phyloP scores from a whole-genome alignment of 2,797 vertebrate species.

The Synanceia verrucosa region DNA sequence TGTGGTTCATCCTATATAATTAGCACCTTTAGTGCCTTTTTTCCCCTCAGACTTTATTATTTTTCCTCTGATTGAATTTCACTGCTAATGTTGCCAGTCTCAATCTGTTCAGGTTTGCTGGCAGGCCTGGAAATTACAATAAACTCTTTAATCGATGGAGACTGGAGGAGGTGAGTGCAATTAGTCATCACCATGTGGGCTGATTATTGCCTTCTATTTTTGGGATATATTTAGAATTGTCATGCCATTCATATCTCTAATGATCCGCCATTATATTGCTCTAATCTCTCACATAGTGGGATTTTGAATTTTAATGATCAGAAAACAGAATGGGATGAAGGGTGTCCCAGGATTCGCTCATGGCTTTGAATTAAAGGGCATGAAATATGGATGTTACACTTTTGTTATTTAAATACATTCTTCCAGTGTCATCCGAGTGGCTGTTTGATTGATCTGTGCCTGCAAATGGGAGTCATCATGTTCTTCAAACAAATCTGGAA shows the following conservation, averaged over 20 bases:
- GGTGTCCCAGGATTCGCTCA: constrained; percentile 16
- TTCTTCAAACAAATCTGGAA: constrained; percentile 99
- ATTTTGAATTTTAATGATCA: constrained; percentile 42
- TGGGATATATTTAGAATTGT: constrained; percentile 31
- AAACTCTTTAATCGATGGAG: constrained; percentile 99
- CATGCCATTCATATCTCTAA: constrained; percentile 35
- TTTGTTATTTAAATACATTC: constrained; percentile 31
- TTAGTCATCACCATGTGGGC: constrained; percentile 27
- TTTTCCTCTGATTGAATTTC: constrained; percentile 63
- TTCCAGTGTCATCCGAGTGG: constrained; percentile 96
- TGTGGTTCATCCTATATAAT: constrained; percentile 31
- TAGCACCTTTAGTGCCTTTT: constrained; percentile 16
- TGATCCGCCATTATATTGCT: constrained; percentile 20
- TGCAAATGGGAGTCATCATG: constrained; percentile 99
- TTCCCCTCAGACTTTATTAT: constrained; percentile 28
- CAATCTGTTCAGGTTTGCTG: constrained; percentile 89
- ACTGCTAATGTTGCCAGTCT: constrained; percentile 56
- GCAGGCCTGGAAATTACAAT: constrained; percentile 97
- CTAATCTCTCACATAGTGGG: constrained; percentile 38
- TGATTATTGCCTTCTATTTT: constrained; percentile 30
- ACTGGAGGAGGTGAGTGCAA: constrained; percentile 93
- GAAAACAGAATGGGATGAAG: constrained; percentile 26
- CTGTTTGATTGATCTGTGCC: constrained; percentile 97
- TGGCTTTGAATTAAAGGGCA: constrained; percentile 22
- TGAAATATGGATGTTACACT: constrained; percentile 44